Evolutionary conservation across 2,797 vertebrate genomes (phyloP).

Genomic region (Coregonus suidteri): DNA sequence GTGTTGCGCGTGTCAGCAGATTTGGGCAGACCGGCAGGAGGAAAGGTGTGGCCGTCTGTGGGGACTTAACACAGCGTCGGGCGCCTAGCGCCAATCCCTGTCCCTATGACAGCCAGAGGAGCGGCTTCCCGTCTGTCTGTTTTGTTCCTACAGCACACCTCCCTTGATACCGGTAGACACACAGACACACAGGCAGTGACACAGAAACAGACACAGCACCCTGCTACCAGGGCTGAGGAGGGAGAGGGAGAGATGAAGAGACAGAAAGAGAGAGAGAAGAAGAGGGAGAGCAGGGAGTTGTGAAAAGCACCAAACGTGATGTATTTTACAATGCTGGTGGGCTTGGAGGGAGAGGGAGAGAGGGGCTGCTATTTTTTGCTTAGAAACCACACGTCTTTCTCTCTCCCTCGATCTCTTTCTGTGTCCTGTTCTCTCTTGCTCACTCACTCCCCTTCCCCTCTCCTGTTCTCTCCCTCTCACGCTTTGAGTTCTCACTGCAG

Average conservation of each 20-base stretch:
- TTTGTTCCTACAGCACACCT: background rate
- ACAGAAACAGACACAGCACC: background rate
- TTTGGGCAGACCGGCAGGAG: slow-evolving; percentile 28
- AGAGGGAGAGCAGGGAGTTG: slow-evolving; percentile 19
- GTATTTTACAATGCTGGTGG: slow-evolving; percentile 52
- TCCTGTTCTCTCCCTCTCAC: background rate
- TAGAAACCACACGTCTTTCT: slow-evolving; percentile 32
- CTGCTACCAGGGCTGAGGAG: no score
- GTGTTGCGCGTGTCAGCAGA: slow-evolving; percentile 55
- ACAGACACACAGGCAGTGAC: slow-evolving; percentile 8
- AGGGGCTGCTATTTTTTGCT: slow-evolving; percentile 22
- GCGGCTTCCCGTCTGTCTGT: background rate
- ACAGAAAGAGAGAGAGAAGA: background rate
- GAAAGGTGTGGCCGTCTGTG: background rate
- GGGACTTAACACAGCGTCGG: background rate
- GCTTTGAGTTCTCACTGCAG: slow-evolving; percentile 16
- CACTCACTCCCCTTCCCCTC: background rate
- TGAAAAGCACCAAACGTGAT: slow-evolving; percentile 38
- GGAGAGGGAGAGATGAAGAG: background rate
- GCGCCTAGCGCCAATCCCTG: background rate
- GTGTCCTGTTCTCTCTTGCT: background rate
- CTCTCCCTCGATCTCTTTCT: background rate
- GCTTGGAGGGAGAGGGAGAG: slow-evolving; percentile 21
- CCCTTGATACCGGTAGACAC: background rate
- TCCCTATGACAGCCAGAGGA: slow-evolving; percentile 2